Evolutionary conservation across 1,140 invertebrate genomes (phyloP).

Genomic region (Neodiprion fabricii): DNA sequence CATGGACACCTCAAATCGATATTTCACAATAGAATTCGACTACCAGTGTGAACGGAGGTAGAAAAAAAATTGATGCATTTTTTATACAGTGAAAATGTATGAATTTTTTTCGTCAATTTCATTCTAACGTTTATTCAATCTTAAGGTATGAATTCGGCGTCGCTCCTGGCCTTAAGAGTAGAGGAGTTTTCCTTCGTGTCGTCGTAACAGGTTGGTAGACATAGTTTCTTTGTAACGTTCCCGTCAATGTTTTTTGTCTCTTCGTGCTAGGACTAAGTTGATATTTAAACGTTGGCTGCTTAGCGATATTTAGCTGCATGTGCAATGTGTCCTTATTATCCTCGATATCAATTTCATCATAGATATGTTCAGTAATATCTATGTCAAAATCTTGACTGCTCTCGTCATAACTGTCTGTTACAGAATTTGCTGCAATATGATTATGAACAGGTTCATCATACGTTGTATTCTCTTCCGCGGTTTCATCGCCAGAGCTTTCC

Average conservation of each 20-base stretch:
- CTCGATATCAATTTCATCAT: constrained; percentile 64
- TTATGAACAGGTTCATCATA: constrained; percentile 59
- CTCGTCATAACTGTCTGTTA: constrained; percentile 64
- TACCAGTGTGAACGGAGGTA: not conserved
- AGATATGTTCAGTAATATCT: constrained; percentile 56
- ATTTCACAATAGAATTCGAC: no score
- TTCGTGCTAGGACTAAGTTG: constrained; percentile 48
- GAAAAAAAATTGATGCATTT: constrained; percentile 10
- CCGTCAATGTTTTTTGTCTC: constrained; percentile 51
- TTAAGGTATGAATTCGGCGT: constrained; percentile 48
- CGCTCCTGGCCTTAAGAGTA: constrained; percentile 44
- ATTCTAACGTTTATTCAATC: constrained; percentile 42
- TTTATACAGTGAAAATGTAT: constrained; percentile 21
- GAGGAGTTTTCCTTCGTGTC: constrained; percentile 53
- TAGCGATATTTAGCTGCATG: constrained; percentile 54
- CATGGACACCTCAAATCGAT: no score
- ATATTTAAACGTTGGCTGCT: constrained; percentile 46
- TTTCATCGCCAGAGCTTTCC: constrained; percentile 55
- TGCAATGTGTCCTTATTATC: constrained; percentile 60
- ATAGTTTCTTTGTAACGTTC: constrained; percentile 56
- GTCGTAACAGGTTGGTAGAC: constrained; percentile 56
- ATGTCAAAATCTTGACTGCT: constrained; percentile 66
- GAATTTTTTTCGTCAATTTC: not conserved
- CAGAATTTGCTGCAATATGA: constrained; percentile 59
- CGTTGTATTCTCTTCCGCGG: constrained; percentile 57